A percentile compares a stretch with the other conserved stretches of the same genome.
Evolutionary conservation across 2,797 vertebrate species (phyloP).

Genomic region (Novumbra hubbsi): DNA sequence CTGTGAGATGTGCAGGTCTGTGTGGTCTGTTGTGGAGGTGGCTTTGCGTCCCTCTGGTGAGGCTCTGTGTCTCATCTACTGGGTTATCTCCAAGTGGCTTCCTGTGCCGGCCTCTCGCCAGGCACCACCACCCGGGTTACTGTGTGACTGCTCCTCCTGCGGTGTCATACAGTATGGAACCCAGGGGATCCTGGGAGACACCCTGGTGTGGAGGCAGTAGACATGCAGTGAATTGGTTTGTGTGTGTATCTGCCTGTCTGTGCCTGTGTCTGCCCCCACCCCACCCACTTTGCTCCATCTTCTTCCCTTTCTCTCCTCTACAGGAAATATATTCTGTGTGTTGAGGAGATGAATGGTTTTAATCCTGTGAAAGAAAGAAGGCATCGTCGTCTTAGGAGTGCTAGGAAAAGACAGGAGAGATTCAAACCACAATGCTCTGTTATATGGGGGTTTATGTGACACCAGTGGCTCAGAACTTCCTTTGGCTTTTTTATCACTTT

Average conservation of each 20-base stretch:
- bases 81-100: not conserved
- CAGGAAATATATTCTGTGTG: conserved; percentile 34
- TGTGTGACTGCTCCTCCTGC: no score
- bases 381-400: no score
- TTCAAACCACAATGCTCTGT: not conserved
- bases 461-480: not conserved
- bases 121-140: no score
- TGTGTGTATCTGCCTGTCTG: not conserved
- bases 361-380: conserved; percentile 11
- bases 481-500: not conserved
- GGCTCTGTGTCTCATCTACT: not conserved
- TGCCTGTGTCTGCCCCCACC: conserved; percentile 1
- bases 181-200: not conserved
- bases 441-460: not conserved
- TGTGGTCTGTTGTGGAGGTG: not conserved
- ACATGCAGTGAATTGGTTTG: no score
- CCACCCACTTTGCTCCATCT: not conserved
- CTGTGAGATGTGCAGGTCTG: not conserved
- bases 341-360: conserved; percentile 29
- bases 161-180: not conserved
- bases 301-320: conserved; percentile 15
- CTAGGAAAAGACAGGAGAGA: not conserved
- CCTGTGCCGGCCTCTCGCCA: not conserved
- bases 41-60: not conserved
- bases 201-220: not conserved